Base-by-base conservation (phyloP, 2,888 invertebrate species). In the Metopia argyrocephala region DNA sequence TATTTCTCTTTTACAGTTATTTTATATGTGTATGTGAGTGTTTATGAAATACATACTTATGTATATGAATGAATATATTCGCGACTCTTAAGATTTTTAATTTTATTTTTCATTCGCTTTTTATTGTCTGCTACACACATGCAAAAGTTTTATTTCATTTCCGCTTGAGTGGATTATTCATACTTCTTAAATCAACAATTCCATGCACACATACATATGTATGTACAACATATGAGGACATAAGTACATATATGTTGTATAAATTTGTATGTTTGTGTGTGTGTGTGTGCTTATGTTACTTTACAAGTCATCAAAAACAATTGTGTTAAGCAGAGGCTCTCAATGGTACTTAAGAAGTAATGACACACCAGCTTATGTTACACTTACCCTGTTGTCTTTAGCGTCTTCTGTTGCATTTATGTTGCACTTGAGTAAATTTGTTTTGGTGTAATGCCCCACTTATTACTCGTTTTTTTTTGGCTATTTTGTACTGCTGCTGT, bases 341-440 rank as follows among this genome's bases (percentile, higher is more conserved):
- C 78, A 71, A 76, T 82, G 82, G 76, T 78, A 82, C 83, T 83
- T 79, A 80, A 82, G 76, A 74, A 76, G 76, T 82, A 83, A 83
- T 81, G 76, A 82, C 76, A 79, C 82, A 79, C 82, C 82, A 82
- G 82, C 76, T 82, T 79, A 76, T 82, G 76, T 73, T 76, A 65
- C 71, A 73, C 76, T 75, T 79, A 64, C 62, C 57, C 69, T 61
- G 38, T 57, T 70, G 50, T 68, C 15, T 7, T 38, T 38, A 12
- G 59, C 23, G 3, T 66, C 38, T 70, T 73, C 50, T 65, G 75
- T 68, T 82, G 82, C 76, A 79, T 82, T 73, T 73, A 65, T 69
- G 69, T 66, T 79, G 68, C 76, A 76, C 79, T 79, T 82, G 78
- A 82, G 79, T 79, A 76, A 76, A 76, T 78, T 73, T 82, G 52